phyloP scores from a whole-genome alignment of 2,797 vertebrate genomes.

The Sebastiscus albofasciatus region DNA sequence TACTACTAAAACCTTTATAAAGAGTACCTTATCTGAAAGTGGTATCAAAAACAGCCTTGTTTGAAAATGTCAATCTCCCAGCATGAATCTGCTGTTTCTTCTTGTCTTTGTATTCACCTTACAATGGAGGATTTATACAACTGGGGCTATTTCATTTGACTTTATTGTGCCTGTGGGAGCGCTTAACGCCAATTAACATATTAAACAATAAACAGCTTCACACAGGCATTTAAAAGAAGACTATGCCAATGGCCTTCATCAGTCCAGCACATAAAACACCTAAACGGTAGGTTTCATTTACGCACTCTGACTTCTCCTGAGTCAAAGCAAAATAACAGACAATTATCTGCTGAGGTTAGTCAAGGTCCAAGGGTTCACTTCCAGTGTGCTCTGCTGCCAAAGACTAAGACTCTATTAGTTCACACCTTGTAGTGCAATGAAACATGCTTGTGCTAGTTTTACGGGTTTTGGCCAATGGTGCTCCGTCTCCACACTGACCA shows the following conservation, averaged over 20 bases:
- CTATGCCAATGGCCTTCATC: slow-evolving; percentile 38
- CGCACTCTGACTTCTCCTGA: slow-evolving; percentile 25
- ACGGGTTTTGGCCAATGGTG: slow-evolving; percentile 67
- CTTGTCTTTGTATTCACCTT: slow-evolving; percentile 35
- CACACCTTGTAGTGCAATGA: slow-evolving; percentile 74
- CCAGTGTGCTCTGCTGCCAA: slow-evolving; percentile 50
- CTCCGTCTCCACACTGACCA: slow-evolving; percentile 71
- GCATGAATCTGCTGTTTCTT: slow-evolving; percentile 4
- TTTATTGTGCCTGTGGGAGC: slow-evolving; percentile 47
- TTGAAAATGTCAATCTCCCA: not conserved
- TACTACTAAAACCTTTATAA: not conserved
- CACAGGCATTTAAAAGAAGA: slow-evolving; percentile 44
- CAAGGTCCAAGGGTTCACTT: slow-evolving; percentile 57
- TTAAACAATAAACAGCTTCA: slow-evolving; percentile 70
- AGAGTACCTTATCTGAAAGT: not conserved
- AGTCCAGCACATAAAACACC: slow-evolving; percentile 47
- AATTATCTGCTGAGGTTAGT: slow-evolving; percentile 50
- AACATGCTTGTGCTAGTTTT: slow-evolving; percentile 79
- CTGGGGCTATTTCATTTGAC: slow-evolving; percentile 48
- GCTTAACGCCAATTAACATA: slow-evolving; percentile 66
- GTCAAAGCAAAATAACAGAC: slow-evolving; percentile 50
- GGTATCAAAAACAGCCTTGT: not conserved
- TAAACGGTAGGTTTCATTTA: slow-evolving; percentile 44
- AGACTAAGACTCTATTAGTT: slow-evolving; percentile 66
- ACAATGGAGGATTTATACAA: slow-evolving; percentile 27